Percentiles rank a stretch among this genome's conserved stretches.
Conservation (phyloP, 1,140 invertebrate genomes). For the Temnothorax curvispinosus region DNA sequence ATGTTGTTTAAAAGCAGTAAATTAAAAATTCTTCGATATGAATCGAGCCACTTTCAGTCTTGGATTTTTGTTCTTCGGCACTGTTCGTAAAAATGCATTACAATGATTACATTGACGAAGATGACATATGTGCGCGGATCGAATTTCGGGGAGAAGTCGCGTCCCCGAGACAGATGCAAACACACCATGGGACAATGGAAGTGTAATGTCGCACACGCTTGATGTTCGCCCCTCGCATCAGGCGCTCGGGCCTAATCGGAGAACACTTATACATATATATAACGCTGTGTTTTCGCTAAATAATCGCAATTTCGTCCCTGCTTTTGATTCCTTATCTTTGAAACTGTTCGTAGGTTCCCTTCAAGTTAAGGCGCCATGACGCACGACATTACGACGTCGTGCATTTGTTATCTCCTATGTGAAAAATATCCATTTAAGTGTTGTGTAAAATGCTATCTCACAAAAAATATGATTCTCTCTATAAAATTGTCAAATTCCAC, state of each 20-base stretch:
- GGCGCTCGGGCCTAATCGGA: slow-evolving; percentile 32
- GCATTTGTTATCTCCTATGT: slow-evolving; percentile 69
- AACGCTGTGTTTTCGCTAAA: slow-evolving; percentile 70
- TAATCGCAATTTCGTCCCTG: slow-evolving; percentile 69
- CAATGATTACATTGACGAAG: slow-evolving; percentile 44
- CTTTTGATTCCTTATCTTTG: slow-evolving; percentile 71
- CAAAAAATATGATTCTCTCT: slow-evolving; percentile 84
- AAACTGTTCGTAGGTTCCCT: slow-evolving; percentile 79
- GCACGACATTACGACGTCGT: slow-evolving; percentile 43
- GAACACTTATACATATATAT: slow-evolving; percentile 56
- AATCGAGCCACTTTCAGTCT: slow-evolving; percentile 27
- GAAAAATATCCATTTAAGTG: slow-evolving; percentile 79
- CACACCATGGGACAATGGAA: slow-evolving; percentile 55
- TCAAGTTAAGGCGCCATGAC: slow-evolving; percentile 56
- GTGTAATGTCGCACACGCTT: slow-evolving; percentile 50
- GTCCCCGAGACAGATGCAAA: slow-evolving; percentile 37
- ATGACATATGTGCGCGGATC: slow-evolving; percentile 59
- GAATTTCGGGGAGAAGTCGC: slow-evolving; percentile 18
- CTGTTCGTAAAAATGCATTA: slow-evolving; percentile 67
- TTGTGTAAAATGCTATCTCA: slow-evolving; percentile 79
- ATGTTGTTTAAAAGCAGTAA: background rate
- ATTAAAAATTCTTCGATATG: background rate
- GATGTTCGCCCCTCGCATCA: slow-evolving; percentile 25
- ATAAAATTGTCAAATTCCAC: slow-evolving; percentile 78
- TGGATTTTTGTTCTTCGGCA: slow-evolving; percentile 39